Percentiles rank a stretch among this genome's conserved stretches.
Evolutionary conservation across 2,797 vertebrate species (phyloP).

Genomic region (Rhynchonycteris naso): DNA sequence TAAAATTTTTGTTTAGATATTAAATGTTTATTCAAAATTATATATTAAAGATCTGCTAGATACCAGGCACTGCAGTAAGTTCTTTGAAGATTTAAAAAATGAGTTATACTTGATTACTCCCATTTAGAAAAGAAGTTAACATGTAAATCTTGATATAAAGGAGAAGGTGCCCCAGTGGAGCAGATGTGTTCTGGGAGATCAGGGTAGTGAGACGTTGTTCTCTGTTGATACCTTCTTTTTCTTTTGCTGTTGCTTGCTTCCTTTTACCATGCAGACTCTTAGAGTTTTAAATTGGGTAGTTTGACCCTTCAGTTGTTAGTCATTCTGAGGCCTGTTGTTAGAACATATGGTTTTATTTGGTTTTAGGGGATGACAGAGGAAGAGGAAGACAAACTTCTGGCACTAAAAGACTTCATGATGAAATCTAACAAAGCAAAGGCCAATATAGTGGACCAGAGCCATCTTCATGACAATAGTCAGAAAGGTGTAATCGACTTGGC

Average conservation of each 20-base stretch:
- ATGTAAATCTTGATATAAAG: not conserved
- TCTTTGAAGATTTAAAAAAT: not conserved
- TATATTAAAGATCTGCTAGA: not conserved
- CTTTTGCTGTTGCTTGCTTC: not conserved
- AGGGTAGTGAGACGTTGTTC: not conserved
- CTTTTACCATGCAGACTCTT: not conserved
- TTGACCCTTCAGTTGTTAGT: not conserved
- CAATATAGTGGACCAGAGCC: conserved; percentile 95
- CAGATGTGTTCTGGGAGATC: not conserved
- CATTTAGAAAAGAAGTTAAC: not conserved
- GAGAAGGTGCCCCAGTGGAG: not conserved
- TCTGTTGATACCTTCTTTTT: not conserved
- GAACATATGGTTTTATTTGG: conserved; percentile 41
- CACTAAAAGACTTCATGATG: conserved; percentile 98
- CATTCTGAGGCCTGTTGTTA: not conserved
- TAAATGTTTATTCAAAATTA: conserved; percentile 5
- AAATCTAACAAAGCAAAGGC: conserved; percentile 99
- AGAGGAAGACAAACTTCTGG: conserved; percentile 97
- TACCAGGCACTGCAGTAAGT: not conserved
- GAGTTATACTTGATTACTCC: not conserved
- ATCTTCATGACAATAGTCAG: conserved; percentile 91
- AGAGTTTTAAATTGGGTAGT: not conserved
- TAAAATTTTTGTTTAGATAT: not conserved
- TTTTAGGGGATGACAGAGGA: conserved; percentile 96
- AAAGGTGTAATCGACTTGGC: conserved; percentile 94